Conservation (phyloP, 2,797 vertebrate genomes). For the Apogon talboti region DNA sequence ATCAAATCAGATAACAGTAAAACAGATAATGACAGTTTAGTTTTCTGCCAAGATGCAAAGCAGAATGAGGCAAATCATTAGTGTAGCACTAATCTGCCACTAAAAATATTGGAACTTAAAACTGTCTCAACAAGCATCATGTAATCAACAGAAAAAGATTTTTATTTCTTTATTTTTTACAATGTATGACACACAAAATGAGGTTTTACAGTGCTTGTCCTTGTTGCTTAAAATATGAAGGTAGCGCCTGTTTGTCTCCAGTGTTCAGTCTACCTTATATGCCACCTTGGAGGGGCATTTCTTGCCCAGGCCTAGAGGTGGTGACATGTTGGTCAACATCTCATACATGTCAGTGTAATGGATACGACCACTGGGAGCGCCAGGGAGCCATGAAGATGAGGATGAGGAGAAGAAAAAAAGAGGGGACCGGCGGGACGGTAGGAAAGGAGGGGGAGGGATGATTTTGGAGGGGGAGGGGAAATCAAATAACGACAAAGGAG, state of each 20-base stretch:
- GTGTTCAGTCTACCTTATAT: slow-evolving; percentile 92
- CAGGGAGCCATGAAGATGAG: slow-evolving; percentile 78
- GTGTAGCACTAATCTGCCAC: slow-evolving; percentile 29
- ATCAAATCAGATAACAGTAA: slow-evolving; percentile 45
- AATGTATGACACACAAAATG: slow-evolving; percentile 63
- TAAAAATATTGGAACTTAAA: slow-evolving; percentile 53
- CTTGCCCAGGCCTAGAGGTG: slow-evolving; percentile 99
- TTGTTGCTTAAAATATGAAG: slow-evolving; percentile 31
- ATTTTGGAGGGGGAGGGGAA: slow-evolving; percentile 51
- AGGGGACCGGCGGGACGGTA: slow-evolving; percentile 52
- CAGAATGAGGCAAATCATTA: slow-evolving; percentile 68
- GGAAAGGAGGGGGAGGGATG: slow-evolving; percentile 63
- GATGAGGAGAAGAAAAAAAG: slow-evolving; percentile 50
- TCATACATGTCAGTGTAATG: slow-evolving; percentile 99
- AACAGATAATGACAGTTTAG: slow-evolving; percentile 34
- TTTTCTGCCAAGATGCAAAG: slow-evolving; percentile 71
- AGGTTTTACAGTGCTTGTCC: slow-evolving; percentile 36
- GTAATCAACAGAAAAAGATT: slow-evolving; percentile 56
- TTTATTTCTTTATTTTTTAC: slow-evolving; percentile 12
- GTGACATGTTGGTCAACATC: slow-evolving; percentile 99
- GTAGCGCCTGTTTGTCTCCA: slow-evolving; percentile 40
- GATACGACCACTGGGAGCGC: slow-evolving; percentile 95
- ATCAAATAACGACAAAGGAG: slow-evolving; percentile 65
- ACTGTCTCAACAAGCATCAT: slow-evolving; percentile 54
- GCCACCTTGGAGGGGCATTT: slow-evolving; percentile 99